Evolutionary conservation across 2,797 vertebrate species (phyloP).

Genomic region (Enteromius mattozi): DNA sequence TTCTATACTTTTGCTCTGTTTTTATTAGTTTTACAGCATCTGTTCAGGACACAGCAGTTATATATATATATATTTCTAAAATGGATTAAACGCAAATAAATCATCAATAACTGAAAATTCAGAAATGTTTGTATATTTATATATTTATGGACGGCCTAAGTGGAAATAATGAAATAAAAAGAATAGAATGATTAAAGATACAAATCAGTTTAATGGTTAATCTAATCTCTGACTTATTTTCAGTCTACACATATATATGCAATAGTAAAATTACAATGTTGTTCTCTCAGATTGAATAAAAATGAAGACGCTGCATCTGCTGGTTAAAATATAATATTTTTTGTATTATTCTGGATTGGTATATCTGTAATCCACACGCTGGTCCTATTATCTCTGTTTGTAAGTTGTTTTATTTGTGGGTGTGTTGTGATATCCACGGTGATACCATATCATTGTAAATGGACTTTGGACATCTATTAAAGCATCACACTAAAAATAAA

Average conservation of each 20-base stretch:
- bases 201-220: background rate
- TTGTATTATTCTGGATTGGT: background rate
- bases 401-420: slow-evolving; percentile 9
- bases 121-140: too few relatives aligned
- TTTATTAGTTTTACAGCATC: background rate
- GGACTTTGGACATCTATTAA: slow-evolving; percentile 25
- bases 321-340: background rate
- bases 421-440: slow-evolving; percentile 8
- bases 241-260: background rate
- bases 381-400: background rate
- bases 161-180: background rate
- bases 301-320: background rate
- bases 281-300: background rate
- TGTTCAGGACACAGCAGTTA: slow-evolving; percentile 1
- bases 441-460: slow-evolving; percentile 9
- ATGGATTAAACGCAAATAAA: background rate
- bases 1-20: background rate
- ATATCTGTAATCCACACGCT: background rate
- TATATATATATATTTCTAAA: background rate
- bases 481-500: slow-evolving; percentile 9
- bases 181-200: background rate
- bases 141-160: too few relatives aligned
- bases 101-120: background rate
- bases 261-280: background rate
- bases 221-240: background rate